Evolutionary conservation across 2,888 invertebrate genomes (phyloP), one percentile per base, ranked within the genome.

Genomic region (Dione juno): DNA sequence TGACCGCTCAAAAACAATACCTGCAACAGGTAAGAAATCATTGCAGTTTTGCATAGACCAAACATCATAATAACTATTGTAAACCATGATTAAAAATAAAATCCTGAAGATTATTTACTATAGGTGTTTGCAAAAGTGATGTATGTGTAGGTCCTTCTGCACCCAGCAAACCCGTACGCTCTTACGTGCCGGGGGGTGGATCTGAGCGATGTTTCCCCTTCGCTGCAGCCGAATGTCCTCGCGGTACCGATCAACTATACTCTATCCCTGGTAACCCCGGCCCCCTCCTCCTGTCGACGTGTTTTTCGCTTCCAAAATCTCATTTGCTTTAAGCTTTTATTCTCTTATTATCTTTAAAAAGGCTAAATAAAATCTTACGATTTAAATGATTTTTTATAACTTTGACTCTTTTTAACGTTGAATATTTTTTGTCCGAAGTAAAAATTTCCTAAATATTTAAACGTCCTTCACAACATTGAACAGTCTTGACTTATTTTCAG

Each of bases 1-100:
- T 1, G 95, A 95, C 77, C 90, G 95, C 28, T 88, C 93, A 65
- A 94, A 95, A 81, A 80, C 91, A 1, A 82, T 64, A 35, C 63
- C 63, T 35, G 16, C 94, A 1, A 83, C 84, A 37, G 67, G 73
- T 73, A 66, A 61, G 66, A 14, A 58, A 14, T 13, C 14, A 48
- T 43, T 48, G 10, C 14, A 6, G 16, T 37, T 50, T 9, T 35
- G 16, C 28, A 5, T 28, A 28, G 28, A 28, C 28, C 2, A 28
- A 28, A 28, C 5, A 28, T 28, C 28, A 28, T 28, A n/a, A n/a
- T n/a, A 28, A 3, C 28, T 28, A 28, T 28, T 28, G 2, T 28
- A 3, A 28, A 28, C 2, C 28, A 28, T 28, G 5, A 28, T 28
- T 3, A 28, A 40, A 41, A 37, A 53, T 10, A 11, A 53, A 14